These are phyloP conservation scores for Otocyon megalotis DNA, from an alignment of 2,113 vertebrate species.

Conservation along the genomic window DNA sequence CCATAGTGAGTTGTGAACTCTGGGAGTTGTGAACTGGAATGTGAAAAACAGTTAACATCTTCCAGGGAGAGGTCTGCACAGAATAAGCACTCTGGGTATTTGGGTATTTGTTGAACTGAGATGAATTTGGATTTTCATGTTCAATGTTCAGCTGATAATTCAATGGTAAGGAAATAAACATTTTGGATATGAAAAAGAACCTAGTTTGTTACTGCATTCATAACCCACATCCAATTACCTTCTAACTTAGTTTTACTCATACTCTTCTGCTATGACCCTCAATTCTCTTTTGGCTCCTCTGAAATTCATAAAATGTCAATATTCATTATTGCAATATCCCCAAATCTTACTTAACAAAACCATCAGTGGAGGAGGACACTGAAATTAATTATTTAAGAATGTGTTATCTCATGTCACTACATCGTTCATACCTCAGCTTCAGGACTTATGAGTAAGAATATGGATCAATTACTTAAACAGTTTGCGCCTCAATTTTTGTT, in stretches of 20 bases:
- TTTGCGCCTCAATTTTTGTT: slow-evolving; percentile 5
- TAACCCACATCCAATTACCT: neutral
- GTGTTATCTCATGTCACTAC: neutral
- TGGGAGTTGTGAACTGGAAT: neutral
- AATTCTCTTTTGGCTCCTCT: neutral
- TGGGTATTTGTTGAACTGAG: neutral
- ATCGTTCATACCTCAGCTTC: neutral
- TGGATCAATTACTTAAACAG: neutral
- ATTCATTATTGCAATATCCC: neutral
- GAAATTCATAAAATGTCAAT: neutral
- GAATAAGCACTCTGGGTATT: neutral
- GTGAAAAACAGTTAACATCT: neutral
- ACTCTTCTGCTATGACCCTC: neutral
- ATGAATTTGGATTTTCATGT: neutral
- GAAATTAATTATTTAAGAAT: neutral
- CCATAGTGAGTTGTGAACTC: neutral
- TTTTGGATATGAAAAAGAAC: neutral
- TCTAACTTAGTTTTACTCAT: neutral
- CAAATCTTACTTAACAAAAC: neutral
- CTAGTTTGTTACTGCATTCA: neutral
- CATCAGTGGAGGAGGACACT: neutral
- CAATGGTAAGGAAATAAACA: neutral
- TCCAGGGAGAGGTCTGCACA: neutral
- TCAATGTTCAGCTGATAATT: neutral
- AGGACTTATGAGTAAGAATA: neutral